Conservation (phyloP, 2,113 vertebrate genomes). For the Eleginops maclovinus region DNA sequence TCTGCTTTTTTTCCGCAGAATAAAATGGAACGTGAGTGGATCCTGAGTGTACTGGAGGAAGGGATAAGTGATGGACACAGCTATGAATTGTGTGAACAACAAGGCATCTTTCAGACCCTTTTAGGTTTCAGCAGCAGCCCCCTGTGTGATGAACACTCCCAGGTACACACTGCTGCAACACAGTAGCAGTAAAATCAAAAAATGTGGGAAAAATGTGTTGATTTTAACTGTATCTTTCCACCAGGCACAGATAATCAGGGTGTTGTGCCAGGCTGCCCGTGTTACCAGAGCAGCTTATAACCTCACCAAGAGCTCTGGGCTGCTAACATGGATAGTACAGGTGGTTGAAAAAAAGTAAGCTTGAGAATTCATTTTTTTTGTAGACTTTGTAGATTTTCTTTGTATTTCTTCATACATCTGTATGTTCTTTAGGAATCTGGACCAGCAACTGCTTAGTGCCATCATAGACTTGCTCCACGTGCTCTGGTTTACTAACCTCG, state of each 20-base stretch:
- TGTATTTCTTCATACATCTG: not conserved
- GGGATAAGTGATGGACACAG: slow-evolving; percentile 88
- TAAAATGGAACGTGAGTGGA: slow-evolving; percentile 90
- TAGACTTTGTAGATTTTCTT: no score
- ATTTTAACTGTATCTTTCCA: slow-evolving; percentile 12
- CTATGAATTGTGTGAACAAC: slow-evolving; percentile 88
- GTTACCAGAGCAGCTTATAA: slow-evolving; percentile 89
- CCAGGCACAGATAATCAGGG: slow-evolving; percentile 88
- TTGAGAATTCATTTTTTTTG: no score
- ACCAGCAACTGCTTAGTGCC: slow-evolving; percentile 81
- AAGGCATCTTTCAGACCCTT: slow-evolving; percentile 89
- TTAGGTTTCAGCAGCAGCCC: slow-evolving; percentile 90
- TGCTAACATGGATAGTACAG: slow-evolving; percentile 90
- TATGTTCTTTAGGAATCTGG: slow-evolving; percentile 82
- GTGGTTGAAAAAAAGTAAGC: slow-evolving; percentile 86
- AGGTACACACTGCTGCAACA: slow-evolving; percentile 78
- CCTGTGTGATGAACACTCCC: slow-evolving; percentile 84
- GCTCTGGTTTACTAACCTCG: slow-evolving; percentile 91
- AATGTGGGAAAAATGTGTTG: not conserved
- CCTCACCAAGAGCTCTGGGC: slow-evolving; percentile 87
- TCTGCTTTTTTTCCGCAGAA: slow-evolving; percentile 78
- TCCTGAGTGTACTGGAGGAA: slow-evolving; percentile 87
- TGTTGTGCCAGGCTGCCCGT: slow-evolving; percentile 84
- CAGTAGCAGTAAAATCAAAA: not conserved
- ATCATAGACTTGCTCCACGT: slow-evolving; percentile 87